phyloP scores from a whole-genome alignment of 1,140 invertebrate genomes.

The Chelonus insularis region DNA sequence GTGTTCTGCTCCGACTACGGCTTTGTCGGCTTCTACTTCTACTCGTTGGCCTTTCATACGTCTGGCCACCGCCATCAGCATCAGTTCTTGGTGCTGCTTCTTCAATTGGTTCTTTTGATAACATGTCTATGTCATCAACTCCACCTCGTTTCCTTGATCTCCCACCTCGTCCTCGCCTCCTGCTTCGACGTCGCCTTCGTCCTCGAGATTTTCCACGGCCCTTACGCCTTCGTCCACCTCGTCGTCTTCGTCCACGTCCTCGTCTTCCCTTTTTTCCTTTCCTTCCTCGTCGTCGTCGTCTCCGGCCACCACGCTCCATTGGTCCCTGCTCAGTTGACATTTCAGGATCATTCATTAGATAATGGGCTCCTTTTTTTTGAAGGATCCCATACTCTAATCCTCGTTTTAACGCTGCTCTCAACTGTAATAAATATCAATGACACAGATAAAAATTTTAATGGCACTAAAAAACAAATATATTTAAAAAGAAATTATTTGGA shows the following conservation, averaged over 20 bases:
- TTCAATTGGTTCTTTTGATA: conserved; percentile 27
- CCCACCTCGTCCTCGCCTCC: conserved; percentile 14
- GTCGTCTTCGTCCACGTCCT: conserved; percentile 22
- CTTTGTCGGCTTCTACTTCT: conserved; percentile 25
- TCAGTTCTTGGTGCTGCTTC: conserved; percentile 9
- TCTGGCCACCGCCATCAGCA: conserved; percentile 3
- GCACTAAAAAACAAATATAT: too few relatives aligned
- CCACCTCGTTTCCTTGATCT: conserved; percentile 14
- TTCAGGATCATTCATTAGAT: conserved; percentile 41
- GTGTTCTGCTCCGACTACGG: conserved; percentile 26
- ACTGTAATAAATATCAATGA: conserved; percentile 31
- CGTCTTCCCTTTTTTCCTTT: not conserved
- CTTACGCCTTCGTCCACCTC: conserved; percentile 24
- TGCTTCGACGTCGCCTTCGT: conserved; percentile 18
- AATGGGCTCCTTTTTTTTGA: conserved; percentile 40
- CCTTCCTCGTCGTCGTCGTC: conserved; percentile 7
- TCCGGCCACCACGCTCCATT: conserved; percentile 22
- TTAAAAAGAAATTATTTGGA: too few relatives aligned
- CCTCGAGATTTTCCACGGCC: conserved; percentile 20
- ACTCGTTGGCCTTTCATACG: conserved; percentile 30
- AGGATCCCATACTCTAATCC: conserved; percentile 51
- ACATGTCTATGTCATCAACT: conserved; percentile 24
- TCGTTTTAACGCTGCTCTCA: conserved; percentile 47
- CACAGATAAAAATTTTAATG: too few relatives aligned
- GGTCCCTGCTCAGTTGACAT: conserved; percentile 19